Conservation (phyloP, 2,113 vertebrate species). For the Mohoua ochrocephala region DNA sequence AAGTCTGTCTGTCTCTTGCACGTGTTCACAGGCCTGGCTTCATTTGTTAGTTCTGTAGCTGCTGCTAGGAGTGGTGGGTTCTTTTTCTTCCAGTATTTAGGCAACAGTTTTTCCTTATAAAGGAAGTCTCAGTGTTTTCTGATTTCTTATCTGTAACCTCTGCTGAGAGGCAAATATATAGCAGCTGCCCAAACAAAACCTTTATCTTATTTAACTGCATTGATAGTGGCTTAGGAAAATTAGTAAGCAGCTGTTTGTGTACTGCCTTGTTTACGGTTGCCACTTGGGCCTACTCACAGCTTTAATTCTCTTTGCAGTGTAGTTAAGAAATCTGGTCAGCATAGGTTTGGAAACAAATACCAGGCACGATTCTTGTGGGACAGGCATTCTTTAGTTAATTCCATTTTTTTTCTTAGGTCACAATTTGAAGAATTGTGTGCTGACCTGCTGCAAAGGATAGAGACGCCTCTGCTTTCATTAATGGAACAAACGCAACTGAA, state of each 20-base stretch:
- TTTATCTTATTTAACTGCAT: not conserved
- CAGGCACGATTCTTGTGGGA: not conserved
- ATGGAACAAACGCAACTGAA: slow-evolving; percentile 74
- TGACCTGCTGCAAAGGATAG: slow-evolving; percentile 74
- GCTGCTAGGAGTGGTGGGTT: not conserved
- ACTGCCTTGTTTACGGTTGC: not conserved
- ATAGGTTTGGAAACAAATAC: not conserved
- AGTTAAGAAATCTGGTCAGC: not conserved
- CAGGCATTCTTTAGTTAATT: not conserved
- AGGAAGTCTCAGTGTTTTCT: not conserved
- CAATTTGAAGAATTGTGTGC: slow-evolving; percentile 80
- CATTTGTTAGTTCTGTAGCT: not conserved
- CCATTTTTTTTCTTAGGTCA: slow-evolving; percentile 42
- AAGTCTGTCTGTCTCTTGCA: not conserved
- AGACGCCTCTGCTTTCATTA: slow-evolving; percentile 64
- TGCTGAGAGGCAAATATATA: not conserved
- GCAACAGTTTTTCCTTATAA: not conserved
- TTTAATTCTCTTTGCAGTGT: not conserved
- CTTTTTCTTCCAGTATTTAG: not conserved
- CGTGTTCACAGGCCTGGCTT: not conserved
- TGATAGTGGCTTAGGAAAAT: not conserved
- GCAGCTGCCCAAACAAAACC: not conserved
- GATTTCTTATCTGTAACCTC: not conserved
- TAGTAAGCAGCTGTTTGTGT: not conserved
- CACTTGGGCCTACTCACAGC: not conserved